These are phyloP conservation scores for Noturus placidus DNA, from an alignment of 2,113 vertebrate species.

Conservation along the genomic window DNA sequence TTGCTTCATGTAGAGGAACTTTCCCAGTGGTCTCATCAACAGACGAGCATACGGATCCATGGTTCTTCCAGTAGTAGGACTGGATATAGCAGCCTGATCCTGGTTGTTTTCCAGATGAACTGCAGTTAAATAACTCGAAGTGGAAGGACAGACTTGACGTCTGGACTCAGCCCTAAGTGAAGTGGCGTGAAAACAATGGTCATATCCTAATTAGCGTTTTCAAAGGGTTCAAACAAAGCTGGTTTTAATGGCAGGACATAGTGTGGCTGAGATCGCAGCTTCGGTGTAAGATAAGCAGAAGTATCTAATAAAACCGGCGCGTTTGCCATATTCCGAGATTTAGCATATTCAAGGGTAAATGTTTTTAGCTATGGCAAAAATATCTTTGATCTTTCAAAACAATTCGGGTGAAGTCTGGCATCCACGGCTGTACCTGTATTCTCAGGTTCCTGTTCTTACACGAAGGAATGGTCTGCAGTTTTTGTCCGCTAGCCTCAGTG, in stretches of 20 bases:
- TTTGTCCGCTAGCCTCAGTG: neutral
- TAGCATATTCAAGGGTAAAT: neutral
- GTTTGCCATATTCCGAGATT: neutral
- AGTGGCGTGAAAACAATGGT: neutral
- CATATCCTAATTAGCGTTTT: conserved; percentile 7
- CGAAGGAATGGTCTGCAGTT: neutral
- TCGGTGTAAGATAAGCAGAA: neutral
- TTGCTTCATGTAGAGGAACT: neutral
- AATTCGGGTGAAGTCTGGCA: neutral
- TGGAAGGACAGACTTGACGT: neutral
- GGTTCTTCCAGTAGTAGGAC: neutral
- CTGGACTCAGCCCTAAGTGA: neutral
- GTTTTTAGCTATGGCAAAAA: neutral
- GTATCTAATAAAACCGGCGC: neutral
- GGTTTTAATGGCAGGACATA: conserved; percentile 14
- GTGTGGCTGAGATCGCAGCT: neutral
- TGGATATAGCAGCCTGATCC: neutral
- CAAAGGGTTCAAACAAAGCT: conserved; percentile 1
- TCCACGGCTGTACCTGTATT: neutral
- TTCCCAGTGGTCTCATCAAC: neutral
- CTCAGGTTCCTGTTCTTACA: neutral
- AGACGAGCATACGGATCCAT: neutral
- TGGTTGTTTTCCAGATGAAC: neutral
- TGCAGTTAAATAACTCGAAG: neutral
- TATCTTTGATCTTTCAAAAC: neutral